Conservation (phyloP, 2,113 vertebrate genomes). For the Centropus bengalensis region DNA sequence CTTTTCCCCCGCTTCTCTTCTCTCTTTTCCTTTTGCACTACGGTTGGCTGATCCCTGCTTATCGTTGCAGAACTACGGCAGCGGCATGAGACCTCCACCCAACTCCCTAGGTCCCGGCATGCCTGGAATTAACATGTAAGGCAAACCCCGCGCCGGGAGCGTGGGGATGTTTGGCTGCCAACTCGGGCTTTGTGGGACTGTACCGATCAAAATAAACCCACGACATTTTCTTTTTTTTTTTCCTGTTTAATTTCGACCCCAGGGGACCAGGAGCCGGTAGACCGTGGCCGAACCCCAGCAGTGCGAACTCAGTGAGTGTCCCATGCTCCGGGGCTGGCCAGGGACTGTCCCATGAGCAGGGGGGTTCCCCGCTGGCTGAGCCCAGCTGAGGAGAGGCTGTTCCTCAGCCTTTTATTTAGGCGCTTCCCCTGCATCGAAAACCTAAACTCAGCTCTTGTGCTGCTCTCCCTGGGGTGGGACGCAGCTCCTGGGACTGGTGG, state of each 20-base stretch:
- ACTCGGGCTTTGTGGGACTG: background rate
- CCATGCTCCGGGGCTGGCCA: accelerated
- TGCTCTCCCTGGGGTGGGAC: background rate
- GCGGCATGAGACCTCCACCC: conserved; percentile 98
- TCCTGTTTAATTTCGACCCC: conserved; percentile 10
- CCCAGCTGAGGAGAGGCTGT: background rate
- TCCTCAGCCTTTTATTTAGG: background rate
- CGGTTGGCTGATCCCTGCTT: conserved; percentile 81
- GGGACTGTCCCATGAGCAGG: accelerated
- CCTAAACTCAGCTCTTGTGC: background rate
- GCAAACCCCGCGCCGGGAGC: accelerated
- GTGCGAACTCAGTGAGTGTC: conserved; percentile 94
- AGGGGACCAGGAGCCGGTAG: conserved; percentile 95
- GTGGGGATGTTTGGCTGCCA: background rate
- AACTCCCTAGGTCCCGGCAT: conserved; percentile 96
- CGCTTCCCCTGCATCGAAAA: background rate
- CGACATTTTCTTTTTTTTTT: background rate
- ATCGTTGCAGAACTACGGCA: conserved; percentile 92
- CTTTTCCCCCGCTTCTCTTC: background rate
- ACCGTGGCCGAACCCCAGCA: conserved; percentile 98
- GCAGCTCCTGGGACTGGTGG: background rate
- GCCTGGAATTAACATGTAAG: conserved; percentile 99
- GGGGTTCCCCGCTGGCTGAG: background rate
- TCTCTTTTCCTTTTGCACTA: conserved; percentile 56
- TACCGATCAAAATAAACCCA: background rate